These are phyloP conservation scores for Drosophila falleni DNA, from an alignment of 2,888 invertebrate species.

Conservation along the genomic window DNA sequence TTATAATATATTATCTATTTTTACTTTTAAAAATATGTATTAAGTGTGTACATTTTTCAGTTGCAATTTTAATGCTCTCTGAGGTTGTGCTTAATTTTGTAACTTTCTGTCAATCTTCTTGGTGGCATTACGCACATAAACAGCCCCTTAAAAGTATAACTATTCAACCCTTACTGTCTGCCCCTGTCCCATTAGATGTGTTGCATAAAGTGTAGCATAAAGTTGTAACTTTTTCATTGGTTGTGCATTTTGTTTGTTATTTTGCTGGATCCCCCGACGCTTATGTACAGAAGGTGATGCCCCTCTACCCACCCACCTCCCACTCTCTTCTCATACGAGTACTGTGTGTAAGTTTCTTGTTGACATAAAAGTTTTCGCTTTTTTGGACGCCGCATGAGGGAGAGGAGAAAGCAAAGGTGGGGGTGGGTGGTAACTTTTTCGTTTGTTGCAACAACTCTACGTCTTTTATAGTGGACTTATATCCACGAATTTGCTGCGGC, in stretches of 20 bases:
- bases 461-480: conserved; percentile 61
- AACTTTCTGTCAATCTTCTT: conserved; percentile 54
- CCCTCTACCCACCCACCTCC: background rate
- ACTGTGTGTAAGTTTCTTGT: conserved; percentile 59
- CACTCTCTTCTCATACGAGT: conserved; percentile 28
- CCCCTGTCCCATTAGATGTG: background rate
- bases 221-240: conserved; percentile 64
- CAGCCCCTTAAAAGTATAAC: conserved; percentile 29
- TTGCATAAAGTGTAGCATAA: conserved; percentile 50
- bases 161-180: background rate
- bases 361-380: conserved; percentile 72
- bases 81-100: conserved; percentile 25
- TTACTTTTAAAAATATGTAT: background rate
- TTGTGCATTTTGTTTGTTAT: conserved; percentile 57
- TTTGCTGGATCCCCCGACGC: conserved; percentile 33
- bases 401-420: background rate
- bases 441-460: conserved; percentile 33
- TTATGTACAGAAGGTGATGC: conserved; percentile 38
- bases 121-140: conserved; percentile 31
- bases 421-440: conserved; percentile 28
- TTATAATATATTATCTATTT: background rate
- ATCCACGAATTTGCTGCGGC: conserved; percentile 78
- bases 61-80: background rate
- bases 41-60: background rate
- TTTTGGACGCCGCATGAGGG: conserved; percentile 42